Evolutionary conservation across 2,113 vertebrate genomes (phyloP).

Genomic region (Eretmochelys imbricata): DNA sequence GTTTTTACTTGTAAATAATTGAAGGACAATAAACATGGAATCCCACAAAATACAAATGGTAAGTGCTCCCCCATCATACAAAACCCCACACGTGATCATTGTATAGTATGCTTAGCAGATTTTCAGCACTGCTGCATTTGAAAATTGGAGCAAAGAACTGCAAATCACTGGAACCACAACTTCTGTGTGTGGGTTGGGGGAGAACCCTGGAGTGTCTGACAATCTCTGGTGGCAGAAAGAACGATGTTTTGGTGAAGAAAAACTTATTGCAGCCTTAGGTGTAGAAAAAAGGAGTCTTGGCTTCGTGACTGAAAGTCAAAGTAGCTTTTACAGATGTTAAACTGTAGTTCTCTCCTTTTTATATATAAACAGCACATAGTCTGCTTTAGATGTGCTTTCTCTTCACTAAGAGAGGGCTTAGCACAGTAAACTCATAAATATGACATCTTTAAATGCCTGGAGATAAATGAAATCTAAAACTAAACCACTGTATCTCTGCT

Average conservation of each 20-base stretch:
- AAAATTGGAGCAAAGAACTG: background rate
- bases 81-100: background rate
- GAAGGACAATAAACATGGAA: background rate
- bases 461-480: background rate
- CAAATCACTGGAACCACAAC: background rate
- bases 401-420: constrained; percentile 8
- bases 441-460: background rate
- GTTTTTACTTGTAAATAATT: background rate
- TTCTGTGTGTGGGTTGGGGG: background rate
- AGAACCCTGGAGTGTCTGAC: background rate
- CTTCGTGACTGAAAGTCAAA: background rate
- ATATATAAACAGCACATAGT: background rate
- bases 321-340: background rate
- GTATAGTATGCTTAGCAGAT: background rate
- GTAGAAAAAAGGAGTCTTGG: constrained; percentile 22
- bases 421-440: constrained; percentile 27
- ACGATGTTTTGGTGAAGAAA: constrained; percentile 33
- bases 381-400: constrained; percentile 28
- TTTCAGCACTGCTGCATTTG: background rate
- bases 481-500: background rate
- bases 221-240: constrained; percentile 28
- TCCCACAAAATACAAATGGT: background rate
- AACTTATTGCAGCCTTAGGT: background rate
- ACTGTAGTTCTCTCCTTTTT: background rate
- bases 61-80: background rate